Base-by-base conservation (phyloP, 1,140 invertebrate genomes). In the Gryon sp. region DNA sequence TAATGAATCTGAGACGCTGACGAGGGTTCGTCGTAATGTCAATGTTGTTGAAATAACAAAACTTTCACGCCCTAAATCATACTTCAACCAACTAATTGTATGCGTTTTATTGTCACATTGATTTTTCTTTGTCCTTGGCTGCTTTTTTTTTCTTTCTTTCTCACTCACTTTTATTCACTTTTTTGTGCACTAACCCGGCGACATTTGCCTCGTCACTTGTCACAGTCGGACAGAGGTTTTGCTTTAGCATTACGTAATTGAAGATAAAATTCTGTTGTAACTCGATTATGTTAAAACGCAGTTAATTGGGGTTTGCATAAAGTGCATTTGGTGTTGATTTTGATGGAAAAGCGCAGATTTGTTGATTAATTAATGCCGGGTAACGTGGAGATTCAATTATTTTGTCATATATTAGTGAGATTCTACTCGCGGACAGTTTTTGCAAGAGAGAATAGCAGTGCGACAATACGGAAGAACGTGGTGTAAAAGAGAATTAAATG, bases 1-100 rank as follows among this genome's bases (percentile, higher is more conserved):
- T 86, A 87, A 88, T 87, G 86, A 88, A 87, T 86, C 83, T 81
- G 46, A 48, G 52, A 75, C 76, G 55, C 26, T 38, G 52, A 52
- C 36, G 52, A 72, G 68, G 68, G 53, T 66, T 40, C 36, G 34
- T 24, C 50, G 30, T 40, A 72, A 63, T 76, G 63, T 76, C 63
- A 76, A 69, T 65, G 57, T 76, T 68, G 62, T 76, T 76, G 26
- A 14, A 46, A 55, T 57, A 12, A 53, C 53, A 22, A 4, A 73
- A 75, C 48, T 55, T 48, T 53, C 30, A 12, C 72, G 20, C 62
- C 72, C 62, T 45, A 40, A 74, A 65, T 75, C 55, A 46, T 34
- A 62, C 7, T 16, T 9, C 20, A 11, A n/a, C 12, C n/a, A n/a
- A 32, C 38, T 75, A 75, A 75, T 75, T 75, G 46, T 46, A 65